Evolutionary conservation across 2,888 invertebrate species (phyloP).

Genomic region (Tanaodytes sp.): DNA sequence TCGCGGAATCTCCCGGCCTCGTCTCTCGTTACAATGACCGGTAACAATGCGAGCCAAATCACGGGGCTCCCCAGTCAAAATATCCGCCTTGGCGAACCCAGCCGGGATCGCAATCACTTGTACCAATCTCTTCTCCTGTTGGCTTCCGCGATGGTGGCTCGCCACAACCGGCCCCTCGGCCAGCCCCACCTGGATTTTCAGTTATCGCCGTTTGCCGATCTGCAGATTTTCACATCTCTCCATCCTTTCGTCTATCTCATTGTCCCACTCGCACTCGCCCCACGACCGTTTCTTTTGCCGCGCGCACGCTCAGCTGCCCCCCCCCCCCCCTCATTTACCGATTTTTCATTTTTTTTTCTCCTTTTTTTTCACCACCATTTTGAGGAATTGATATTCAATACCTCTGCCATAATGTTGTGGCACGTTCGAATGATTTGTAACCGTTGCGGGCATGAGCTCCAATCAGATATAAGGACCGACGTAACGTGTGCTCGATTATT

Average conservation of each 20-base stretch:
- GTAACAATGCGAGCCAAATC: too few species aligned
- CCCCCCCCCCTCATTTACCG: conserved; percentile 14
- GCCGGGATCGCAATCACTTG: conserved; percentile 56
- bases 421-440: conserved; percentile 35
- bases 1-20: too few species aligned
- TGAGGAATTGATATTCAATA: conserved; percentile 47
- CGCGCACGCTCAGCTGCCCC: background rate
- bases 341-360: conserved; percentile 39
- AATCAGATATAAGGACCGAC: background rate
- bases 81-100: conserved; percentile 58
- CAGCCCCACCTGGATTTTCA: conserved; percentile 69
- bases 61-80: conserved; percentile 69
- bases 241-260: conserved; percentile 38
- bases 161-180: conserved; percentile 66
- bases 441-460: conserved; percentile 6
- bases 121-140: conserved; percentile 57
- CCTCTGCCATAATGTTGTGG: conserved; percentile 23
- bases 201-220: conserved; percentile 70
- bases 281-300: background rate
- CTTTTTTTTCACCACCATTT: conserved; percentile 32
- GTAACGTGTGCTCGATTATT: conserved; percentile 16
- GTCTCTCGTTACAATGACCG: too few species aligned
- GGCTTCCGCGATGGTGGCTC: conserved; percentile 60
- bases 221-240: conserved; percentile 65
- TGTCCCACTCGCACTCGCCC: background rate